Percentiles rank a stretch among this genome's conserved stretches.
phyloP scores from a whole-genome alignment of 2,113 vertebrate species.

The Pipa parva region DNA sequence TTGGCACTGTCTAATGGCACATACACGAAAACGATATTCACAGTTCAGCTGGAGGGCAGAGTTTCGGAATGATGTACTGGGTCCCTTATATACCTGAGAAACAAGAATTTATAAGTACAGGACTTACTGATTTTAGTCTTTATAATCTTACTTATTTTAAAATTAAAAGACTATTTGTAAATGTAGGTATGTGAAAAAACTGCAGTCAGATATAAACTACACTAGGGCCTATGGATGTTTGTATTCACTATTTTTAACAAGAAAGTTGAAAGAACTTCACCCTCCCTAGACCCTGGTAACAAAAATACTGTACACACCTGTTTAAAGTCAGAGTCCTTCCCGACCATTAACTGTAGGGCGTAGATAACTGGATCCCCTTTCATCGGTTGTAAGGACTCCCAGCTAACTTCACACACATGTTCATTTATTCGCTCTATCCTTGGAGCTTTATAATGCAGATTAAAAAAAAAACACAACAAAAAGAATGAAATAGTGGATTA shows the following conservation, averaged over 20 bases:
- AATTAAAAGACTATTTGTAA: too few species aligned
- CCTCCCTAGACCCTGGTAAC: too few species aligned
- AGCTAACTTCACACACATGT: slow-evolving; percentile 83
- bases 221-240: too few species aligned
- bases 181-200: too few species aligned
- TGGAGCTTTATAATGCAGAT: slow-evolving; percentile 62
- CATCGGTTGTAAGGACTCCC: slow-evolving; percentile 86
- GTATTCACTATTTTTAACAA: too few species aligned
- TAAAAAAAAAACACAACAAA: too few species aligned
- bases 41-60: slow-evolving; percentile 80
- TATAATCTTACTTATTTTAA: too few species aligned
- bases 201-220: not conserved
- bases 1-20: slow-evolving; percentile 90
- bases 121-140: not conserved
- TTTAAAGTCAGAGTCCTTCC: slow-evolving; percentile 90
- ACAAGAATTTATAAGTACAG: slow-evolving; percentile 8
- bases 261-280: too few species aligned
- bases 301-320: slow-evolving; percentile 71
- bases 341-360: slow-evolving; percentile 86
- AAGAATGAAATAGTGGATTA: too few species aligned
- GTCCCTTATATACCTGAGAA: slow-evolving; percentile 80
- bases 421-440: slow-evolving; percentile 87
- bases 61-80: slow-evolving; percentile 75
- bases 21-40: slow-evolving; percentile 88
- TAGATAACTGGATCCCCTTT: slow-evolving; percentile 91